Evolutionary conservation across 1,140 invertebrate species (phyloP).

Genomic region (Danaus melanippus): DNA sequence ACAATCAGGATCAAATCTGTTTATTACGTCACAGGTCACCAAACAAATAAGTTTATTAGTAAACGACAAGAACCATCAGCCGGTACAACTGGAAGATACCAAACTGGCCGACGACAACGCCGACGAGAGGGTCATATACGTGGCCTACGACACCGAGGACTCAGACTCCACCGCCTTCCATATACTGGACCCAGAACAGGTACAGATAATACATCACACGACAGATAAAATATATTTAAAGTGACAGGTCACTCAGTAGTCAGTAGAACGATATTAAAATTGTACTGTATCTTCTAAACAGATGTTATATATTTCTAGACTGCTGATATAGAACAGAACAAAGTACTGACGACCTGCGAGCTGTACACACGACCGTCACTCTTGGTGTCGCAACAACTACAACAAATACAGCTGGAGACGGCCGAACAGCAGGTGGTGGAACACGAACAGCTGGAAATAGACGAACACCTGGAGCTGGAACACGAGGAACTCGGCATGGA

Average conservation of each 20-base stretch:
- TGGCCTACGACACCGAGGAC: constrained; percentile 44
- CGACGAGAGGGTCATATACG: constrained; percentile 50
- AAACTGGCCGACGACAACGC: constrained; percentile 12
- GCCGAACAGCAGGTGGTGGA: constrained; percentile 15
- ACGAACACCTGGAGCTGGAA: constrained; percentile 13
- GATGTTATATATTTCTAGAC: constrained; percentile 19
- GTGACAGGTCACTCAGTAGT: too few species aligned
- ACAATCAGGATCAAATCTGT: too few species aligned
- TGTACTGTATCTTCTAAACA: too few species aligned
- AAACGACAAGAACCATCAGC: constrained; percentile 19
- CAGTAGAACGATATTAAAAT: too few species aligned
- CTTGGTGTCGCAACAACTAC: constrained; percentile 21
- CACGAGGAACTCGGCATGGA: too few species aligned
- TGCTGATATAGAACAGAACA: constrained; percentile 26
- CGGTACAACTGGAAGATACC: neutral
- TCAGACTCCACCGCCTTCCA: constrained; percentile 31
- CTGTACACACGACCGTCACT: constrained; percentile 35
- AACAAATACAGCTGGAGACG: constrained; percentile 3
- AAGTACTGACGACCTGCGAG: constrained; percentile 25
- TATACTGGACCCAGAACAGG: constrained; percentile 40
- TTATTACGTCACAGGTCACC: too few species aligned
- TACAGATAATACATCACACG: constrained; percentile 3
- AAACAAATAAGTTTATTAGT: constrained; percentile 46
- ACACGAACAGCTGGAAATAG: constrained; percentile 6
- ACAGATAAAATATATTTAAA: too few species aligned